Evolutionary conservation across 2,113 vertebrate species (phyloP).

Genomic region (Pedetes capensis): DNA sequence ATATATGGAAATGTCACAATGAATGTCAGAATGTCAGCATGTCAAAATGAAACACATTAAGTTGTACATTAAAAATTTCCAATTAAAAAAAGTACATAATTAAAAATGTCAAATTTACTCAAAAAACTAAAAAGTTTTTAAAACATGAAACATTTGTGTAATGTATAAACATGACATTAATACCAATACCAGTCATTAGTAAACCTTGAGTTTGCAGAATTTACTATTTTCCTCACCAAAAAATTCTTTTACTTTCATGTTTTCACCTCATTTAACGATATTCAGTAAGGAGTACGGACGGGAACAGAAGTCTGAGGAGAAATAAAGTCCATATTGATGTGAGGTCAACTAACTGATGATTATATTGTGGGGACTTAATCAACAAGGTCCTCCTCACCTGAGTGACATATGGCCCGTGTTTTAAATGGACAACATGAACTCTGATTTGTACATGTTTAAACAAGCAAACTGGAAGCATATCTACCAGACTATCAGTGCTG

Average conservation of each 20-base stretch:
- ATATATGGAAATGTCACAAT: no score
- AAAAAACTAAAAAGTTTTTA: neutral
- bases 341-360: conserved; percentile 5
- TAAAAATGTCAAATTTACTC: neutral
- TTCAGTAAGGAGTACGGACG: neutral
- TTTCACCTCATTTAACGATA: conserved; percentile 30
- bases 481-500: neutral
- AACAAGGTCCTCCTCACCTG: conserved; percentile 3
- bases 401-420: neutral
- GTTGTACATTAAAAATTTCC: no score
- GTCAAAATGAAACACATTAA: no score
- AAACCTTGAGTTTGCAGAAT: neutral
- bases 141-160: neutral
- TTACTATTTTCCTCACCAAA: neutral
- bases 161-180: neutral
- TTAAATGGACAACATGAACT: neutral
- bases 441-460: neutral
- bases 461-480: neutral
- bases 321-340: neutral
- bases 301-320: conserved; percentile 2
- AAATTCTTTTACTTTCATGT: neutral
- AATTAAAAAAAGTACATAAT: neutral
- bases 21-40: no score
- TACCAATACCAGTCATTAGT: neutral
- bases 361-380: neutral